Evolutionary conservation across 2,888 invertebrate species (phyloP).

Genomic region (Anticlea derivata): DNA sequence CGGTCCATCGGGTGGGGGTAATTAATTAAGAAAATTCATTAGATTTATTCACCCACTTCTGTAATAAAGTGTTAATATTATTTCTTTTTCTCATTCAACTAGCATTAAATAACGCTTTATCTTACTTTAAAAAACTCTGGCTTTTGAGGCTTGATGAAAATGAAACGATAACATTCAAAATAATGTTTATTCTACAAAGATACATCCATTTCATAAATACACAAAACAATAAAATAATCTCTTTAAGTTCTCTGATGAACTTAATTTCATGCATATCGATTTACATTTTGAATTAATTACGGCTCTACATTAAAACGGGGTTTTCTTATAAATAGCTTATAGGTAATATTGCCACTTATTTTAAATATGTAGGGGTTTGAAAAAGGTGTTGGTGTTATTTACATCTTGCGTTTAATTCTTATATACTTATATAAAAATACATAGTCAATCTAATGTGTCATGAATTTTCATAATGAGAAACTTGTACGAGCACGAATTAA

Average conservation of each 20-base stretch:
- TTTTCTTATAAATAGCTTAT: constrained; percentile 18
- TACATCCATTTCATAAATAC: constrained; percentile 28
- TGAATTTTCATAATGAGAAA: too few species aligned
- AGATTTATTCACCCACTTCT: too few species aligned
- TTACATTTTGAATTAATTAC: constrained; percentile 21
- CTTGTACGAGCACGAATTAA: too few species aligned
- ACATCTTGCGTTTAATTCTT: background rate
- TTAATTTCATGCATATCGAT: constrained; percentile 13
- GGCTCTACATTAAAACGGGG: constrained; percentile 18
- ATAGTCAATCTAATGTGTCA: too few species aligned
- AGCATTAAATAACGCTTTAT: background rate
- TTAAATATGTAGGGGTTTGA: background rate
- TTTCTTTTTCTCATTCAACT: too few species aligned
- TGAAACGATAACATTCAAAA: constrained; percentile 36
- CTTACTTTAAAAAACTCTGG: too few species aligned
- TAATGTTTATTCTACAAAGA: constrained; percentile 42
- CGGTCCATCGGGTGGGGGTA: too few species aligned
- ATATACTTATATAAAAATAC: too few species aligned
- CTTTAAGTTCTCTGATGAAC: constrained; percentile 7
- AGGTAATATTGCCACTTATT: constrained; percentile 17
- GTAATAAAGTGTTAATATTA: too few species aligned
- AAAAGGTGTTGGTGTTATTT: background rate
- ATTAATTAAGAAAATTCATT: too few species aligned
- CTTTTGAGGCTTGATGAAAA: constrained; percentile 1
- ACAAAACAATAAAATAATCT: constrained; percentile 24